A percentile compares a stretch with the other conserved stretches of the same genome.
These are phyloP conservation scores for Zygogramma bicolorata DNA, from an alignment of 2,888 invertebrate species.

Conservation along the genomic window DNA sequence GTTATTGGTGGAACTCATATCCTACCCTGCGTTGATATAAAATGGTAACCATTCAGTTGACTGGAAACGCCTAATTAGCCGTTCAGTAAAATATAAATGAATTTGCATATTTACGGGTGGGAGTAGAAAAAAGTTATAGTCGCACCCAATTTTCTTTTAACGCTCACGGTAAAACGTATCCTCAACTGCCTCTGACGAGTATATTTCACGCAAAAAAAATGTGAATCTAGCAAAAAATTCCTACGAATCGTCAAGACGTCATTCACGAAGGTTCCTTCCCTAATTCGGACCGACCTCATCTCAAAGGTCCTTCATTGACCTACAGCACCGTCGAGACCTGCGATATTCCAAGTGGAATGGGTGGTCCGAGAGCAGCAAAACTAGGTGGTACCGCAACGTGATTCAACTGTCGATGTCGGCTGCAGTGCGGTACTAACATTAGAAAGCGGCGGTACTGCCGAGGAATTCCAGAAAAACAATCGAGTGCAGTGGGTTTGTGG, in stretches of 20 bases:
- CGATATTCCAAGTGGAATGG: neutral
- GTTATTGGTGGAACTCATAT: no score
- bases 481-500: neutral
- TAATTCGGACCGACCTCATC: neutral
- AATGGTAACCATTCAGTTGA: no score
- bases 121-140: no score
- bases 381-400: constrained; percentile 9
- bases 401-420: neutral
- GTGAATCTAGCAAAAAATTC: neutral
- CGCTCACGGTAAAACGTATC: no score
- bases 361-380: neutral
- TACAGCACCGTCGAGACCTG: neutral
- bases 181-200: neutral
- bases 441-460: neutral
- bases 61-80: no score
- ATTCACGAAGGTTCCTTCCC: neutral
- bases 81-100: no score
- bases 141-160: no score
- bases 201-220: neutral
- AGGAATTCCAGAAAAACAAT: neutral
- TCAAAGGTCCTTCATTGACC: neutral
- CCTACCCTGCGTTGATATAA: no score
- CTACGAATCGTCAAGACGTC: neutral
- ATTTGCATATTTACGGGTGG: no score
- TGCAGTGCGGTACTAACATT: neutral